Conservation (phyloP, 1,140 invertebrate genomes). For the Potamilus streckersoni region DNA sequence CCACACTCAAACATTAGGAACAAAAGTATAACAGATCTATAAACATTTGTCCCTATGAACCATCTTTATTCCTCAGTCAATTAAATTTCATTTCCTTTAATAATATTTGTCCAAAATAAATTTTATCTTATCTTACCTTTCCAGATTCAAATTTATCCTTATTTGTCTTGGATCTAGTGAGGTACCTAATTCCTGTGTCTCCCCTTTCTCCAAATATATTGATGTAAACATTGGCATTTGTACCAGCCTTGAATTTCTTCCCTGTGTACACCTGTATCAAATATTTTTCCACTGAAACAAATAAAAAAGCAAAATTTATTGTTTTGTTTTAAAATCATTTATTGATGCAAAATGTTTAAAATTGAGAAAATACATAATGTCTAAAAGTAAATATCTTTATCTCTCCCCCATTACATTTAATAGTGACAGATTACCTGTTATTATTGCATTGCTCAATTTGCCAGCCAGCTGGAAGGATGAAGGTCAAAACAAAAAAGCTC, state of each 20-base stretch:
- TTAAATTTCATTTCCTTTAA: too few relatives aligned
- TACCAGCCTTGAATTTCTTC: slow-evolving; percentile 59
- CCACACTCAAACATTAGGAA: too few relatives aligned
- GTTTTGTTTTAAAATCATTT: too few relatives aligned
- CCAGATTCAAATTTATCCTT: slow-evolving; percentile 68
- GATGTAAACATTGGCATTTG: slow-evolving; percentile 66
- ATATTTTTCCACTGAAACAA: slow-evolving; percentile 59
- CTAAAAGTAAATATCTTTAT: neutral
- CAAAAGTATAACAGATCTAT: too few relatives aligned
- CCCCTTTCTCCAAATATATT: slow-evolving; percentile 64
- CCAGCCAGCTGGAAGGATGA: neutral
- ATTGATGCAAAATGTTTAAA: too few relatives aligned
- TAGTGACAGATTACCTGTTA: neutral
- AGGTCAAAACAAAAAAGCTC: neutral
- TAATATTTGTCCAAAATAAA: too few relatives aligned
- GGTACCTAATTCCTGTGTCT: slow-evolving; percentile 59
- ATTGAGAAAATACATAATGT: neutral
- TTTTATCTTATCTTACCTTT: slow-evolving; percentile 45
- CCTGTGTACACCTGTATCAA: slow-evolving; percentile 63
- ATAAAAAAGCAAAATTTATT: slow-evolving; percentile 2
- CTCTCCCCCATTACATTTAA: neutral
- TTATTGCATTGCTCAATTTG: too few relatives aligned
- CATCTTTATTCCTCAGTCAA: too few relatives aligned
- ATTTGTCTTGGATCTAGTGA: slow-evolving; percentile 58
- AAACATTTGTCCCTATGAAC: too few relatives aligned